Evolutionary conservation across 2,797 vertebrate genomes (phyloP), one percentile per base, ranked within the genome.

Genomic region (Pempheris klunzingeri): DNA sequence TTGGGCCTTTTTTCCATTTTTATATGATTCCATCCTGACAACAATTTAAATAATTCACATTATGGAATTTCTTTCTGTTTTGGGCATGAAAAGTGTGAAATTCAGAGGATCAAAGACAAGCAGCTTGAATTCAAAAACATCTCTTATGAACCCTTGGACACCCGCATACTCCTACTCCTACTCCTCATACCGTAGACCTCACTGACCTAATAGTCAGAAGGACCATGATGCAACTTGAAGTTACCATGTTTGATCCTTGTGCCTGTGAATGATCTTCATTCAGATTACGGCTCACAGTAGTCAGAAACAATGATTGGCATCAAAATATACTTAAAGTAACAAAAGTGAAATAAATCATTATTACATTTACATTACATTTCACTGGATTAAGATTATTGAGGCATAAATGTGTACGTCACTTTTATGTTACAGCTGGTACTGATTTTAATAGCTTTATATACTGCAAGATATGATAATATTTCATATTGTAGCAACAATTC

Each of bases 251-350:
- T 61, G 15, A 32, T 52, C 41, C 15, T n/a, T 52, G 32, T 20
- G 34, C n/a, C 28, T 58, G 1, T 24, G 8, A 61, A 52, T 15
- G 7, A 3, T 2, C 11, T 55, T 58, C 11, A 41, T n/a, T n/a
- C n/a, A n/a, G n/a, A n/a, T n/a, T n/a, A n/a, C n/a, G n/a, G n/a
- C n/a, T n/a, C n/a, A n/a, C n/a, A n/a, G n/a, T n/a, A n/a, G n/a
- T 36, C 28, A 64, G 13, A 90, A 89, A 93, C 79, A 93, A 70
- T 24, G 15, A 68, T 15, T n/a, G n/a, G n/a, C n/a, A n/a, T n/a
- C n/a, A n/a, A n/a, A n/a, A n/a, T n/a, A n/a, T n/a, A n/a, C n/a
- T n/a, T n/a, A n/a, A n/a, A n/a, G n/a, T n/a, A n/a, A n/a, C n/a
- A n/a, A n/a, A n/a, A n/a, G n/a, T n/a, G n/a, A n/a, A n/a, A n/a